Evolutionary conservation across 1,140 invertebrate species (phyloP), one percentile per base, ranked within the genome.

Genomic region (Mamestra configurata): DNA sequence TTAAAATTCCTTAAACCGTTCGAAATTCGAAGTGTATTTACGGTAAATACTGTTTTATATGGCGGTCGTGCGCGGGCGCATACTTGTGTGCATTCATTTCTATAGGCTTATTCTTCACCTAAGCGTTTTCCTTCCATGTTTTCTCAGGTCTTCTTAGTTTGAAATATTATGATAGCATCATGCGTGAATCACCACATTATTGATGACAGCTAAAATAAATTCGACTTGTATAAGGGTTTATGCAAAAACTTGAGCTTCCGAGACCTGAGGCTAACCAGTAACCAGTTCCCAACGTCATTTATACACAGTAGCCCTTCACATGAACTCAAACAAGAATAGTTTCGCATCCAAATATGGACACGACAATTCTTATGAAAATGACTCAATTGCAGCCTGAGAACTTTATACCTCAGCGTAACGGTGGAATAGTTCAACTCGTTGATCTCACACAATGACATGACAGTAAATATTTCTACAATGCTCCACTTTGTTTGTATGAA

Each of bases 21-120:
- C 77, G 79, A 80, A 83, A 81, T 79, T 81, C 84, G 84, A 85
- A 83, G 80, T 77, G 78, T 84, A 79, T 82, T 81, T 81, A 83
- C 72, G 66, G 71, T 80, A 82, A 79, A 80, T 64, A 70, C 80
- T 79, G 79, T 77, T 84, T 79, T 80, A 82, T 71, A 77, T 77
- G 75, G 72, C 64, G 24, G n/a, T 66, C 68, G 53, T 80, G 70
- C 77, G 40, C 57, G 8, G 18, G 61, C 51, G 72, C 71, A 80
- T 76, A 70, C 75, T 49, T 66, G 18, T 68, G 15, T 6, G 46
- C 49, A 68, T 66, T 77, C 35, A 55, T 53, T 53, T 66, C 35
- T 68, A 53, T 64, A 59, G 24, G 73, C 31, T 10, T 64, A 20
- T 64, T 15, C 24, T 59, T 57, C 15, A 57, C 24, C 20, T 0